Conservation (phyloP, 35 echinoderm and acorn worm species). For the Lytechinus variegatus region DNA sequence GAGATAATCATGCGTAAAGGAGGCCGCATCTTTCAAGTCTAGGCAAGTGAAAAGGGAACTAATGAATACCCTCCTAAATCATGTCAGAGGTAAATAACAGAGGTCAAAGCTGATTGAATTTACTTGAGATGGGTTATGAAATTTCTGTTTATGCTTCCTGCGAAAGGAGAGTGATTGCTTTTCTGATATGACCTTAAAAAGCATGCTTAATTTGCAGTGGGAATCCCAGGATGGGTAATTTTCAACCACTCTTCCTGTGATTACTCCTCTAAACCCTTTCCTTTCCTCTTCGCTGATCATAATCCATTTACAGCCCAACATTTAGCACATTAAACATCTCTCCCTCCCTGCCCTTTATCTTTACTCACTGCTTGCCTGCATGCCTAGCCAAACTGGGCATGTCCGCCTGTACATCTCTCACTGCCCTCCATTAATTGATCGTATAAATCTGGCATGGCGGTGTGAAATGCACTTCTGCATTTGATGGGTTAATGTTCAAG, state of each 20-base stretch:
- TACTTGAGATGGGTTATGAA: not conserved
- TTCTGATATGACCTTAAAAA: conserved; percentile 9
- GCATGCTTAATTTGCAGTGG: not conserved
- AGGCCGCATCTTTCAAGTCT: not conserved
- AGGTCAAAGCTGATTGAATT: not conserved
- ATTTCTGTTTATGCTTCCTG: not conserved
- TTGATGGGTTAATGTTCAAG: not conserved
- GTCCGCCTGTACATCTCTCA: not conserved
- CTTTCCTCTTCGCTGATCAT: not conserved
- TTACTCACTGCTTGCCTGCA: not conserved
- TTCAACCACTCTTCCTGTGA: not conserved
- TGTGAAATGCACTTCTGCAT: not conserved
- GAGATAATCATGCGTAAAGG: not conserved
- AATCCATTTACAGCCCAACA: not conserved
- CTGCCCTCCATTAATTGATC: not conserved
- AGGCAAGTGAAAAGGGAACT: not conserved
- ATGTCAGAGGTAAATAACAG: not conserved
- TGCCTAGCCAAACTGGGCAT: not conserved
- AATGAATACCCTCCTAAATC: not conserved
- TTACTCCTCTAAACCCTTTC: not conserved
- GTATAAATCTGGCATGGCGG: not conserved
- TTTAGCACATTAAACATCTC: not conserved
- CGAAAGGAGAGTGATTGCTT: not conserved
- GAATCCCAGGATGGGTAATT: not conserved
- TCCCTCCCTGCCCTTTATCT: not conserved